Base-by-base conservation (phyloP, 2,797 vertebrate genomes). In the Falco naumanni region DNA sequence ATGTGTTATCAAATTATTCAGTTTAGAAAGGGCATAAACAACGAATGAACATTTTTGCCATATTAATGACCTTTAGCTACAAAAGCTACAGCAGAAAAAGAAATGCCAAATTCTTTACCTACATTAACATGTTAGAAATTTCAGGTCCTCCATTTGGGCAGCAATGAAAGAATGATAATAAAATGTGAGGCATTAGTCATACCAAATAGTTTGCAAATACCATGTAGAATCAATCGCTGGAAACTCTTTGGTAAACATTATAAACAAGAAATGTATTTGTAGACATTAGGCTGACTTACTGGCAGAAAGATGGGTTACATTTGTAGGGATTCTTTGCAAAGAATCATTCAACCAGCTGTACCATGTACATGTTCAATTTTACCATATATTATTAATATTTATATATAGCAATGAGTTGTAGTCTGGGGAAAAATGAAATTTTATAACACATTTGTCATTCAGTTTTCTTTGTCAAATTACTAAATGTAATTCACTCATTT, bases 201-300 rank as follows among this genome's bases (percentile, higher is more conserved):
- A 71, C 45, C 2, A 3, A 50, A 68, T 66, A 77, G 31, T 45
- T 87, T 87, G 48, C 47, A 80, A 89, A 80, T 63, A 79, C 54
- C 83, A 78, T 56, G 45, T 83, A 90, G 61, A 95, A 95, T 90
- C 77, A 74, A 89, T 77, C 93, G 43, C 16, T 87, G 41, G 33
- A 80, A 95, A 90, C 7, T 68, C 59, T 87, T 68, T 84, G 63
- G 74, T 64, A 86, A 72, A 77, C 50, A 51, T 22, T 34, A 43
- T 47, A 84, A 74, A 76, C 39, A 87, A 90, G 63, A 90, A 90
- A 84, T 0, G 0, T 29, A 41, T 66, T 75, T 91, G 39, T 54
- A 94, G 90, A 91, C 76, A 76, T 70, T 41, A 76, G 59, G 12
- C n/a, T 81, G 56, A 41, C 20, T 86, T 47, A 53, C 34, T 72